These are phyloP conservation scores for Lithophane semibrunnea DNA, from an alignment of 2,888 invertebrate genomes.

Conservation along the genomic window DNA sequence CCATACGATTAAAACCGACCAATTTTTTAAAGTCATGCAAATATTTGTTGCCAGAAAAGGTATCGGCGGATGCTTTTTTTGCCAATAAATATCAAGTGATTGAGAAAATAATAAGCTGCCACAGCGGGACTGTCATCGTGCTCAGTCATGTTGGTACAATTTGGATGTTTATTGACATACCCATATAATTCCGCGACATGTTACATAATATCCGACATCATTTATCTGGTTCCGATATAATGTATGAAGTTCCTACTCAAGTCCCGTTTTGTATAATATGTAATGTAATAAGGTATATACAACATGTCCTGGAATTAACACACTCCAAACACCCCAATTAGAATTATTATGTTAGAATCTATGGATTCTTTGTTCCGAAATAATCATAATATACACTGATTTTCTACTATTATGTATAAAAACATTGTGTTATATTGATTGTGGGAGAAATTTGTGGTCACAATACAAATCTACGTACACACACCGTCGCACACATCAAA, in stretches of 20 bases:
- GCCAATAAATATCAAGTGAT: conserved; percentile 52
- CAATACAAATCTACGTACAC: too few relatives aligned
- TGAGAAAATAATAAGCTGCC: conserved; percentile 47
- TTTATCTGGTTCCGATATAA: conserved; percentile 1
- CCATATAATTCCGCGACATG: conserved; percentile 5
- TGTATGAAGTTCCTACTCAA: background rate
- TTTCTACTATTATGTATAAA: too few relatives aligned
- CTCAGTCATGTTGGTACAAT: conserved; percentile 6
- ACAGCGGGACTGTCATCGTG: conserved; percentile 9
- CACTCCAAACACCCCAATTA: too few relatives aligned
- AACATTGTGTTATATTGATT: too few relatives aligned
- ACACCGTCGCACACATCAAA: too few relatives aligned
- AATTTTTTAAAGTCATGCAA: background rate
- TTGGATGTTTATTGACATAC: conserved; percentile 21
- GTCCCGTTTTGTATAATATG: background rate
- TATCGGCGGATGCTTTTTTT: background rate
- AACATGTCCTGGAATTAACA: too few relatives aligned
- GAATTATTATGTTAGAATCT: too few relatives aligned
- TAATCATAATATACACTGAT: too few relatives aligned
- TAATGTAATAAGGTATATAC: too few relatives aligned
- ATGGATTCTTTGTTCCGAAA: too few relatives aligned
- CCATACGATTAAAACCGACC: too few relatives aligned
- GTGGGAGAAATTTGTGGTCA: too few relatives aligned
- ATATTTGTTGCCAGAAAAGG: background rate
- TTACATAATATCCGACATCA: conserved; percentile 21